A percentile compares a stretch with the other conserved stretches of the same genome.
phyloP scores from a whole-genome alignment of 2,888 invertebrate species.

The Kryphioiulus occultus region DNA sequence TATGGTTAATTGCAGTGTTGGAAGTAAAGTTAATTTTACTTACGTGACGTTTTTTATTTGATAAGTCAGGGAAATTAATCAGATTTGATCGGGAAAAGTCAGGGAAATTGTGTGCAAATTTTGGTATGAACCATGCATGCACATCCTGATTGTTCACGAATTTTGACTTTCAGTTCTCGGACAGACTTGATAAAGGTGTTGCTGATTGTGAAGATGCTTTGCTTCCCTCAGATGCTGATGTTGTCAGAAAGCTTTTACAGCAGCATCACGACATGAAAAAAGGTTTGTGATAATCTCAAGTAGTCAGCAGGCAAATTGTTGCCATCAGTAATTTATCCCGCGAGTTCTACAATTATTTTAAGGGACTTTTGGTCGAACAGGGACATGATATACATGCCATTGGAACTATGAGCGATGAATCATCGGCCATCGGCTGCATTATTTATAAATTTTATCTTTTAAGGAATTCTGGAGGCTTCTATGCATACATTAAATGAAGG shows the following conservation, averaged over 20 bases:
- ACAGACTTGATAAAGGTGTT: conserved; percentile 74
- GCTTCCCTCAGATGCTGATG: conserved; percentile 75
- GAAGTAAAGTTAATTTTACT: too few relatives aligned
- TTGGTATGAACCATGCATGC: too few relatives aligned
- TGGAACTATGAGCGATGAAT: background rate
- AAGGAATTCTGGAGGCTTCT: conserved; percentile 74
- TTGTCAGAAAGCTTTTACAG: conserved; percentile 73
- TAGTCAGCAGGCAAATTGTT: background rate
- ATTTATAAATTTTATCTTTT: background rate
- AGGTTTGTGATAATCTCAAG: conserved; percentile 58
- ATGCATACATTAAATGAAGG: conserved; percentile 84
- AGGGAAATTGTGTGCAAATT: too few relatives aligned
- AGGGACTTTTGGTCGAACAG: too few relatives aligned
- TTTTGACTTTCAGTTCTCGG: conserved; percentile 68
- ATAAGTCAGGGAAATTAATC: too few relatives aligned
- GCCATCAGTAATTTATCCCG: background rate
- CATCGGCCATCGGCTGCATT: background rate
- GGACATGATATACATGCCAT: too few relatives aligned
- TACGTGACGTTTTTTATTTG: too few relatives aligned
- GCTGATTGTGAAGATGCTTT: conserved; percentile 72
- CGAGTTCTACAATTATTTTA: too few relatives aligned
- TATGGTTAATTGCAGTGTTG: too few relatives aligned
- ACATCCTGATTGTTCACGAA: background rate
- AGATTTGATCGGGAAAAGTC: too few relatives aligned
- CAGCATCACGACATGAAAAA: conserved; percentile 76